Evolutionary conservation across 1,140 invertebrate genomes (phyloP), one percentile per base, ranked within the genome.

Genomic region (Bilobella aurantiaca): DNA sequence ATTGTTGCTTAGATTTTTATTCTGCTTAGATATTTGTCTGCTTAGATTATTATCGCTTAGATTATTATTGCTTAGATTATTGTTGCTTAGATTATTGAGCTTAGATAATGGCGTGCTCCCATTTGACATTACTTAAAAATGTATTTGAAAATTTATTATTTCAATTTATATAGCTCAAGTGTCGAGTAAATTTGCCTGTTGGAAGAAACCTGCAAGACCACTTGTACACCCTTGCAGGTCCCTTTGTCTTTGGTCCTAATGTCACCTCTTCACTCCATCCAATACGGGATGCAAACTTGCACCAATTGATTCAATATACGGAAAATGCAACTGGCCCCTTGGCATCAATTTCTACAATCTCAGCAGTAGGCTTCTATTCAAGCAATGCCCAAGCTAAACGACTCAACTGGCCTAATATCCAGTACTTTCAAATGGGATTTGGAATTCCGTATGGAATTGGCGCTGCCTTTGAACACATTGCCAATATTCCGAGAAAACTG

Each of bases 161-260:
- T 62, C 18, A 29, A 28, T 29, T 59, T 29, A n/a, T 53, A 34
- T 18, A 69, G 32, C 3, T 65, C 1, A 56, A 60, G 21, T 65
- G 46, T 27, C 37, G 21, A 47, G 21, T 49, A 1, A 30, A 67
- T 59, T 53, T 67, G 16, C 66, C 66, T 31, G 66, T 67, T 21
- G 66, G 66, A 31, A 28, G 30, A 3, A 67, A 67, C 62, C 30
- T 67, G 28, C 56, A 63, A 47, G 66, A 67, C 42, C 66, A 67
- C 29, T 27, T 63, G 12, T 63, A 34, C 28, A 57, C 61, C 1
- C 29, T 66, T 1, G 42, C 63, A 18, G 68, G 68, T 1, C 66
- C 66, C 21, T 47, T 67, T 58, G 12, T 67, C 8, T 31, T 67
- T 63, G 46, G 65, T 70, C 1, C 68, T 68, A 18, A n/a, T 1